Evolutionary conservation across 1,140 invertebrate species (phyloP), one percentile per base, ranked within the genome.

Genomic region (Branchinecta lynchi): DNA sequence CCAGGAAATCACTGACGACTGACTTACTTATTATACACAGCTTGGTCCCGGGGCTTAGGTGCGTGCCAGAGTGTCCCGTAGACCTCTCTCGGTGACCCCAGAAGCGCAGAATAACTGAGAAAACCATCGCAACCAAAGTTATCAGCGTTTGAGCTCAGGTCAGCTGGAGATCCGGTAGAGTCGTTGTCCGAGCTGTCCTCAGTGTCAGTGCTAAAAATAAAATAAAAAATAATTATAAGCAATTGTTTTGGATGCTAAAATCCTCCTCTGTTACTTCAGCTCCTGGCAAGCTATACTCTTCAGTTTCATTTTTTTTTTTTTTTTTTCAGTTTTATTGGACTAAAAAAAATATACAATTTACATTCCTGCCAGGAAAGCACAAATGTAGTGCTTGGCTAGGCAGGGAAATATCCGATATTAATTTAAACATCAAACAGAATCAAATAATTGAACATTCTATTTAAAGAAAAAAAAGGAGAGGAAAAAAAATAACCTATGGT

Each of bases 321-420:
- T n/a, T n/a, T n/a, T n/a, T n/a, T n/a, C n/a, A n/a, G n/a, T n/a
- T n/a, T n/a, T n/a, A n/a, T n/a, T n/a, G n/a, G n/a, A n/a, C n/a
- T n/a, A n/a, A n/a, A n/a, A n/a, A n/a, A n/a, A n/a, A n/a, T n/a
- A n/a, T n/a, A n/a, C n/a, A n/a, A n/a, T n/a, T n/a, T n/a, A n/a
- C n/a, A n/a, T n/a, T n/a, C n/a, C n/a, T n/a, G n/a, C n/a, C n/a
- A n/a, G n/a, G n/a, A n/a, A n/a, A n/a, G n/a, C n/a, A 9, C 9
- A 51, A 51, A 51, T 51, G 46, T 51, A 51, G n/a, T 9, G n/a
- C 46, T 51, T 51, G 46, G n/a, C n/a, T n/a, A n/a, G n/a, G n/a
- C n/a, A n/a, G n/a, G n/a, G n/a, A n/a, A n/a, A n/a, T n/a, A n/a
- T n/a, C n/a, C n/a, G n/a, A n/a, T n/a, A n/a, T n/a, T n/a, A n/a